phyloP scores from a whole-genome alignment of 1,140 invertebrate genomes.

The Listronotus bonariensis region DNA sequence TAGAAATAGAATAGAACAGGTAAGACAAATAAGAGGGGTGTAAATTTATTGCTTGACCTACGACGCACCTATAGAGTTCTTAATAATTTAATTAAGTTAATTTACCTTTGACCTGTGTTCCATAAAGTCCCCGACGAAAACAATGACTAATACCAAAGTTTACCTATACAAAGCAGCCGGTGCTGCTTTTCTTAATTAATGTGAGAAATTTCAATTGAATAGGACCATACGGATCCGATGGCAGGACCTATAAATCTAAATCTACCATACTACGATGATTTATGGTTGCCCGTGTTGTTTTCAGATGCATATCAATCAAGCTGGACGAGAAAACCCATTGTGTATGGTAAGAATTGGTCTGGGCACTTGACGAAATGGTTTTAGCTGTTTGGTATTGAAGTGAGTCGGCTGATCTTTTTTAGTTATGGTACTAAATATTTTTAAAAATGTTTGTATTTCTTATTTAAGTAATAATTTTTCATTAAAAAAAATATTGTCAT shows the following conservation, averaged over 20 bases:
- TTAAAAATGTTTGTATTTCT: too few species aligned
- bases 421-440: too few species aligned
- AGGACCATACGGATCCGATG: constrained; percentile 32
- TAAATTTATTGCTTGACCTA: too few species aligned
- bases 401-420: too few species aligned
- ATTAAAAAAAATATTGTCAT: too few species aligned
- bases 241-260: constrained; percentile 35
- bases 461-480: too few species aligned
- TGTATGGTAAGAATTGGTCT: constrained; percentile 9
- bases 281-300: constrained; percentile 26
- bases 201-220: constrained; percentile 34
- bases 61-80: too few species aligned
- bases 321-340: constrained; percentile 26
- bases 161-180: not conserved
- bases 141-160: constrained; percentile 1
- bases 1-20: too few species aligned
- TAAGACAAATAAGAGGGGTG: too few species aligned
- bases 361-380: not conserved
- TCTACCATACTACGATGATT: constrained; percentile 31
- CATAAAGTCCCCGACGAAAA: not conserved
- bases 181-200: constrained; percentile 23
- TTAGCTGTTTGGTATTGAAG: too few species aligned
- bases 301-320: constrained; percentile 35
- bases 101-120: constrained; percentile 2
- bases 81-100: not conserved